phyloP scores from a whole-genome alignment of 2,888 invertebrate species.

The Chymomyza fuscimana region DNA sequence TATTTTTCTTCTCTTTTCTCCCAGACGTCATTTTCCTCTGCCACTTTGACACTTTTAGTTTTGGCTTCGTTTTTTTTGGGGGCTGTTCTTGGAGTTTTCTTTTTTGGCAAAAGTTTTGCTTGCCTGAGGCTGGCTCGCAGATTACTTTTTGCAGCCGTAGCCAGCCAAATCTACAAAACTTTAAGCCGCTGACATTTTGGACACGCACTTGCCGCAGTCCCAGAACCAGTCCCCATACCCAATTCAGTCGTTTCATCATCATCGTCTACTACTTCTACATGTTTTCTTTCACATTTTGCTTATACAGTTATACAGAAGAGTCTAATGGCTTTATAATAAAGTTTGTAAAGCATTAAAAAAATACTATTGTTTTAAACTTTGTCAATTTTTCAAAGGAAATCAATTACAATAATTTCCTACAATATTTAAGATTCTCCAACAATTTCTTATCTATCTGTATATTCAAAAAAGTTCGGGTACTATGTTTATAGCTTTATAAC shows the following conservation, averaged over 20 bases:
- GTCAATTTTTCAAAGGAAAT: too few relatives aligned
- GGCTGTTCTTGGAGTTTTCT: slow-evolving; percentile 6
- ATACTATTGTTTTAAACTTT: too few relatives aligned
- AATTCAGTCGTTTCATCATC: slow-evolving; percentile 1
- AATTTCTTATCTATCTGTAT: too few relatives aligned
- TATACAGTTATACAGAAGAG: slow-evolving; percentile 4
- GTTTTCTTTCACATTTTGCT: not conserved
- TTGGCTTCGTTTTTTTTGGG: slow-evolving; percentile 33
- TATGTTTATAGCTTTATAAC: too few relatives aligned
- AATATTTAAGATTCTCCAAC: too few relatives aligned
- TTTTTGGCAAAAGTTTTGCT: slow-evolving; percentile 50
- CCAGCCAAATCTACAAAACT: slow-evolving; percentile 52
- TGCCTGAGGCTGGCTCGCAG: slow-evolving; percentile 63
- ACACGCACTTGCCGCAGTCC: slow-evolving; percentile 54
- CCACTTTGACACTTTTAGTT: slow-evolving; percentile 68
- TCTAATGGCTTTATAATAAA: not conserved
- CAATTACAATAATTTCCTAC: too few relatives aligned
- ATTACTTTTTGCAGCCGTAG: slow-evolving; percentile 51
- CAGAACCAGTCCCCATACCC: slow-evolving; percentile 12
- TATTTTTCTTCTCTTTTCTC: slow-evolving; percentile 12
- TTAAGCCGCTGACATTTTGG: slow-evolving; percentile 71
- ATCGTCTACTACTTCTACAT: not conserved
- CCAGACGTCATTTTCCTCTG: slow-evolving; percentile 1
- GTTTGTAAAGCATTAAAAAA: too few relatives aligned
- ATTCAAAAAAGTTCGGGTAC: too few relatives aligned